Conservation (phyloP, 2,888 invertebrate genomes). For the Alitta virens region DNA sequence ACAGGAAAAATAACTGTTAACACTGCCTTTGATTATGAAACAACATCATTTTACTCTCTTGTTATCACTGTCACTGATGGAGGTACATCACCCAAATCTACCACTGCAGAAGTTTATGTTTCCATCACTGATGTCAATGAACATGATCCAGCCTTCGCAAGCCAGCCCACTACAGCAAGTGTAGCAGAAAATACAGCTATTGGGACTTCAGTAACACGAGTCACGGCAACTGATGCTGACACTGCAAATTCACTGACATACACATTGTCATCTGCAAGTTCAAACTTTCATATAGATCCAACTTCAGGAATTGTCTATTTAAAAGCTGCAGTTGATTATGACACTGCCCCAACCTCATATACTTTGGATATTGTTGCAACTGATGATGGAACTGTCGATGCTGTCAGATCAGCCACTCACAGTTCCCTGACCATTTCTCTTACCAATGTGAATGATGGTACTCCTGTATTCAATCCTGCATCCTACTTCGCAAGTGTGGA, state of each 20-base stretch:
- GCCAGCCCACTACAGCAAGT: neutral
- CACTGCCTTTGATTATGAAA: neutral
- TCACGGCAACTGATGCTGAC: neutral
- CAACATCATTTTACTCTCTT: neutral
- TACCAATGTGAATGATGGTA: neutral
- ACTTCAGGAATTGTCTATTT: neutral
- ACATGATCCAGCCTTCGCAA: neutral
- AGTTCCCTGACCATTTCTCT: neutral
- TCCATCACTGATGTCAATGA: slow-evolving; percentile 3
- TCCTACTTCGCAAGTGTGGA: neutral
- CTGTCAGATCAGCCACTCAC: neutral
- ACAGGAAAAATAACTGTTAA: neutral
- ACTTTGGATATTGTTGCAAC: neutral
- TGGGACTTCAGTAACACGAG: neutral
- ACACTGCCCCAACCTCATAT: neutral
- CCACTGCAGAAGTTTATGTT: neutral
- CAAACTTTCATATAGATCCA: neutral
- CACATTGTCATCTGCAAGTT: neutral
- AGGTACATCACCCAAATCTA: neutral
- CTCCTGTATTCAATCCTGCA: neutral
- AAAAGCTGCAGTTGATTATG: neutral
- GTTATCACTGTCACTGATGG: neutral
- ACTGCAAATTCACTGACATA: neutral
- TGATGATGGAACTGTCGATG: neutral
- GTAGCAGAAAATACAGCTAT: neutral